Base-by-base conservation (phyloP, 2,113 vertebrate genomes). In the Quiscalus mexicanus region DNA sequence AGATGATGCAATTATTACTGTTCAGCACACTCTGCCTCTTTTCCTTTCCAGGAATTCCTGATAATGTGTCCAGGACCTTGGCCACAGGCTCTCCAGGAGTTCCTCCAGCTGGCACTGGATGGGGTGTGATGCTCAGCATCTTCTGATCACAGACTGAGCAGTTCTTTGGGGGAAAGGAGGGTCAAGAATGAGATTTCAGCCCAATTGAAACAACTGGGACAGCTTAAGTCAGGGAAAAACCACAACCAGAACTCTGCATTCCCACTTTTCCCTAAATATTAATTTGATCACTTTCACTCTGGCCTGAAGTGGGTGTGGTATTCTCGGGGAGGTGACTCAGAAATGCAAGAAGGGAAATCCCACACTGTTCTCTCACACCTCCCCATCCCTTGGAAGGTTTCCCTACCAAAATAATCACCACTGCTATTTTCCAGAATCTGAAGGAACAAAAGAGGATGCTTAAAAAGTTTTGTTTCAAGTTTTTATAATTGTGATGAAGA, bases 91-190 rank as follows among this genome's bases (percentile, higher is more conserved):
- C 21, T 6, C 14, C 84, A 70, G 60, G 84, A 68, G 33, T 74
- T 91, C 77, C 28, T 64, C 23, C 84, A 79, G 90, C 69, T 59
- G 55, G 89, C 90, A 59, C 73, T 91, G 75, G 90, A 64, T 94
- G 92, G 91, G 81, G 60, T 93, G 69, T 89, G 87, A 58, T 10
- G 89, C 68, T 39, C 52, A 9, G 42, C 77, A 50, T 41, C 49
- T n/a, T 58, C 15, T 23, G 7, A 45, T 17, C 49, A 23, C 73
- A 49, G 19, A 18, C 10, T 8, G 13, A 47, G 21, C 15, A 1
- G 2, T 39, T 67, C 25, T 49, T 89, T 27, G 22, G 24, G 30
- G 25, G 22, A 74, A 70, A 44, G 35, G 10, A 53, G 65, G 56
- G 14, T 31, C 49, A 35, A n/a, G 3, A 23, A 55, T 4, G 31